Evolutionary conservation across 1,140 invertebrate genomes (phyloP), one percentile per base, ranked within the genome.

Genomic region (Oncopeltus fasciatus): DNA sequence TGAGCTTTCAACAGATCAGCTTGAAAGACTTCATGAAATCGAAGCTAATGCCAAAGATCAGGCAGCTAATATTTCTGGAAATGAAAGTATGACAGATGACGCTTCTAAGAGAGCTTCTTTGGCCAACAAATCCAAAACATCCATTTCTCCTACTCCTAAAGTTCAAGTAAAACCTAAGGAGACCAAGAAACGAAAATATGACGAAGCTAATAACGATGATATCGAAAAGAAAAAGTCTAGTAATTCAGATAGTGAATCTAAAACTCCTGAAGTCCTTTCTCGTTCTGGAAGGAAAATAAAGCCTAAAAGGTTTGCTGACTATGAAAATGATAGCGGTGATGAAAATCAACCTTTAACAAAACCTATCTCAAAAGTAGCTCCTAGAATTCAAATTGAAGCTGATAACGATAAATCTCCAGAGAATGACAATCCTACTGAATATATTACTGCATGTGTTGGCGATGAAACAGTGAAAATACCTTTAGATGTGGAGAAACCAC

Each of bases 221-320:
- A 20, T 5, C 9, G 29, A 49, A 9, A 8, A 31, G 8, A 47
- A 53, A 21, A 29, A 28, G 28, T 1, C 26, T 9, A 33, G 29
- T n/a, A 61, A 31, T 20, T n/a, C 46, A 18, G n/a, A 61, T 21
- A 18, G n/a, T 26, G 29, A 64, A 44, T 18, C 20, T 24, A 46
- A 24, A 31, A 27, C 18, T 46, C 26, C 51, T 29, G 83, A 86
- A 70, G 72, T 82, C 16, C 78, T 83, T 3, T 86, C 83, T 70
- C 79, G 85, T 26, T 87, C 85, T 70, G 84, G 84, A 0, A 77
- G 87, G 28, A 88, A 86, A 74, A 83, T 87, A 62, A 84, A 85
- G 69, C 83, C 81, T 0, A 87, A 87, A 70, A 76, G 68, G 61
- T 68, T 66, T 63, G 57, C 64, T 20, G 67, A 66, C 47, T 56